phyloP scores from a whole-genome alignment of 2,888 invertebrate species.

The Leptinotarsa tumamoca region DNA sequence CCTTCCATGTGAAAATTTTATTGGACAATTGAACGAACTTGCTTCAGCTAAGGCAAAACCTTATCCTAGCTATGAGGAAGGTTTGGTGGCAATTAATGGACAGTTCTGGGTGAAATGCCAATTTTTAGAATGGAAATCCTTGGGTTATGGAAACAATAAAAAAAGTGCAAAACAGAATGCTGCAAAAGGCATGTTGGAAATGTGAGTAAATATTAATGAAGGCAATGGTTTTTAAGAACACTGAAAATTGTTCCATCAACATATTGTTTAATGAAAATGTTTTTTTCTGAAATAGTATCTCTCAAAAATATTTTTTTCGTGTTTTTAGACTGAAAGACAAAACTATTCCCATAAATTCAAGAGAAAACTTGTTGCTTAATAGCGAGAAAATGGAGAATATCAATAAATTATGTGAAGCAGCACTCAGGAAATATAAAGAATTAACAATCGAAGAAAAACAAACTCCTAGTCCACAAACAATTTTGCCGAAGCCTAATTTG shows the following conservation, averaged over 20 bases:
- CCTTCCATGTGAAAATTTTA: conserved; percentile 34
- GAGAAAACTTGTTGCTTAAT: neutral
- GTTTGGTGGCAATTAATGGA: conserved; percentile 21
- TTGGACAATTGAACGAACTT: conserved; percentile 47
- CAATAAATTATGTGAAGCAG: conserved; percentile 13
- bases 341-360: neutral
- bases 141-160: conserved; percentile 44
- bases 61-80: conserved; percentile 41
- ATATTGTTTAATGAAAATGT: neutral
- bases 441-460: conserved; percentile 13
- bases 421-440: conserved; percentile 30
- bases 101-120: conserved; percentile 40
- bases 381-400: conserved; percentile 24
- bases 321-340: neutral
- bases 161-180: conserved; percentile 48
- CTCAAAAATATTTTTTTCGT: neutral
- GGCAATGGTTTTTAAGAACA: neutral
- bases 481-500: conserved; percentile 25
- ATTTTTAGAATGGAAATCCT: conserved; percentile 33
- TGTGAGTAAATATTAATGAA: conserved; percentile 33
- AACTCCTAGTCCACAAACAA: neutral
- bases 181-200: conserved; percentile 43
- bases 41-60: conserved; percentile 31
- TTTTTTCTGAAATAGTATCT: neutral
- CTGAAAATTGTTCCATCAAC: conserved; percentile 2